Conservation (phyloP, 2,113 vertebrate species). For the Hippoglossus stenolepis region DNA sequence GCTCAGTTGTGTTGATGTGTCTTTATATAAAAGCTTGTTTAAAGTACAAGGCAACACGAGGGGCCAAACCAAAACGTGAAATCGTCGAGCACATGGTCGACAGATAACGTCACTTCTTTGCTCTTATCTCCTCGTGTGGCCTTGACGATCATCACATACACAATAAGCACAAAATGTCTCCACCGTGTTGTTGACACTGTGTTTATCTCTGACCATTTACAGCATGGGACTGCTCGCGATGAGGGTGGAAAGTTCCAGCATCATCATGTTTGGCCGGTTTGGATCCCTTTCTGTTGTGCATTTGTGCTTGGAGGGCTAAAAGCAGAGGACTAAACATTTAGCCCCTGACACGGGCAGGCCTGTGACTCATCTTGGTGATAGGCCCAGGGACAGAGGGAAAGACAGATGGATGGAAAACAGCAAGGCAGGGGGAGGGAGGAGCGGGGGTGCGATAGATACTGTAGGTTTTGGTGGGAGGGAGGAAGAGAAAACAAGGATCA, state of each 20-base stretch:
- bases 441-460: constrained; percentile 45
- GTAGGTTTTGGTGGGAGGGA: constrained; percentile 57
- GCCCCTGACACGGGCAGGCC: constrained; percentile 64
- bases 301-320: constrained; percentile 50
- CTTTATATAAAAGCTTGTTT: background rate
- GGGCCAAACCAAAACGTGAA: background rate
- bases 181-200: constrained; percentile 59
- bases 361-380: constrained; percentile 78
- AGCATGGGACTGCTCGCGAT: constrained; percentile 50
- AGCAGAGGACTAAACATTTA: constrained; percentile 71
- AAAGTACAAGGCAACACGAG: background rate
- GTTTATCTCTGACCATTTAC: constrained; percentile 75
- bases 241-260: constrained; percentile 72
- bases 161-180: constrained; percentile 72
- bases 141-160: constrained; percentile 68
- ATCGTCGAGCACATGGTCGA: constrained; percentile 19
- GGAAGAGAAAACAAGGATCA: constrained; percentile 66
- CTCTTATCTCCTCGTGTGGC: constrained; percentile 64
- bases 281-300: constrained; percentile 17
- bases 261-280: constrained; percentile 67
- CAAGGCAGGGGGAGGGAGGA: constrained; percentile 8
- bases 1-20: background rate
- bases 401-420: constrained; percentile 67
- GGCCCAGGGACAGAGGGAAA: constrained; percentile 62
- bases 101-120: constrained; percentile 32